These are phyloP conservation scores for Palythoa grandiflora DNA, from an alignment of 92 coral and sea anemone genomes.

Conservation along the genomic window DNA sequence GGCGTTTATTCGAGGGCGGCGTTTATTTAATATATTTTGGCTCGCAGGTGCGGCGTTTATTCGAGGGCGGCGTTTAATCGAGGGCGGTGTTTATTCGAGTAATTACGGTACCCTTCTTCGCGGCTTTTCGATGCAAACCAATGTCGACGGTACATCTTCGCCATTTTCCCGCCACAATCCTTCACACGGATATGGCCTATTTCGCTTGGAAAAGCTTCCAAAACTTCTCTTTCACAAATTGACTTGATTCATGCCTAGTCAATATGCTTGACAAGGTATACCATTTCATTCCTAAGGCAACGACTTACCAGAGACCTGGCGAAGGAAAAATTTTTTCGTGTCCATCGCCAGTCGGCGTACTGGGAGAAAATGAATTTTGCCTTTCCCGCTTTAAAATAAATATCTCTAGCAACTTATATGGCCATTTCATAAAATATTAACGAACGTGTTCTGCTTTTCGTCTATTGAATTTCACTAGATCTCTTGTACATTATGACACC, in stretches of 20 bases:
- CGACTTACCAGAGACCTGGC: conserved; percentile 36
- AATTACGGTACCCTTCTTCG: not conserved
- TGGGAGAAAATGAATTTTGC: too few species aligned
- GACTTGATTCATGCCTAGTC: conserved; percentile 24
- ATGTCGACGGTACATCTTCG: conserved; percentile 28
- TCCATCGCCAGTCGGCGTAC: not conserved
- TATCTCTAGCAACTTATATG: not conserved
- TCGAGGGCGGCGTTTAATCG: too few species aligned
- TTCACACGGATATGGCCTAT: conserved; percentile 24
- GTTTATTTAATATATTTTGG: too few species aligned
- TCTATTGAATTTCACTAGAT: too few species aligned
- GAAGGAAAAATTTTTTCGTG: not conserved
- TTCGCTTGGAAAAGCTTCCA: conserved; percentile 47
- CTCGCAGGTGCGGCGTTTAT: too few species aligned
- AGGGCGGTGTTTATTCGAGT: too few species aligned
- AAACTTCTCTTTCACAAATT: conserved; percentile 33
- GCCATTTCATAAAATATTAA: too few species aligned
- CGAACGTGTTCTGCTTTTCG: too few species aligned
- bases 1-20: too few species aligned
- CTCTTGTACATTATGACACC: not conserved
- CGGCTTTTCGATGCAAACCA: conserved; percentile 20
- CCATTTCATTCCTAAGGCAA: conserved; percentile 37
- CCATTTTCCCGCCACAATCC: conserved; percentile 57
- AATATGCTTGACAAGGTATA: conserved; percentile 36
- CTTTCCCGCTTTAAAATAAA: too few species aligned